These are phyloP conservation scores for Arion vulgaris DNA, from an alignment of 1,140 invertebrate species.

Conservation along the genomic window DNA sequence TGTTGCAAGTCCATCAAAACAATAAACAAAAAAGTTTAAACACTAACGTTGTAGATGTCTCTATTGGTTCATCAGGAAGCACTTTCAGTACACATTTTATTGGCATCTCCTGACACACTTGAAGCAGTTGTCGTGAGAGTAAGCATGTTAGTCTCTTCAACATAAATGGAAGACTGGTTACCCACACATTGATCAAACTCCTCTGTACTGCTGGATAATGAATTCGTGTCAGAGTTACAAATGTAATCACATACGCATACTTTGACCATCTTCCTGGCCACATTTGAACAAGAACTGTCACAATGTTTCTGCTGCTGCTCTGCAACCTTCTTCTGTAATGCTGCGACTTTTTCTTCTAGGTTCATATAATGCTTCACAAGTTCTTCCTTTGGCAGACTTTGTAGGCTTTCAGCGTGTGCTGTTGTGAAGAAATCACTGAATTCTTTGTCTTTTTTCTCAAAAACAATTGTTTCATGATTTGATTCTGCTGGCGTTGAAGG, in stretches of 20 bases:
- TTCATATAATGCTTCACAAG: conserved; percentile 41
- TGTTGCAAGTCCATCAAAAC: neutral
- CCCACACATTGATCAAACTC: conserved; percentile 9
- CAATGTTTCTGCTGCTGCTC: conserved; percentile 23
- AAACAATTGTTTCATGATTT: neutral
- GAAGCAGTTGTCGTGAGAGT: neutral
- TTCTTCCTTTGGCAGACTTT: conserved; percentile 38
- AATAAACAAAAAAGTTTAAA: neutral
- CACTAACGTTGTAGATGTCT: neutral
- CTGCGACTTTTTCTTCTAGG: conserved; percentile 33
- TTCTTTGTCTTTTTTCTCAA: conserved; percentile 32
- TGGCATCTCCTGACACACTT: neutral
- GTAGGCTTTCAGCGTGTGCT: conserved; percentile 30
- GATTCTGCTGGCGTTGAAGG: conserved; percentile 13
- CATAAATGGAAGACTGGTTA: conserved; percentile 1
- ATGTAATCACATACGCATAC: conserved; percentile 13
- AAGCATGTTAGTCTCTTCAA: neutral
- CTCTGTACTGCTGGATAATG: conserved; percentile 24
- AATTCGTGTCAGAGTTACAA: conserved; percentile 28
- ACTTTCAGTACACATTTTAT: neutral
- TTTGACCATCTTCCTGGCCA: neutral
- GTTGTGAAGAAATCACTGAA: conserved; percentile 33
- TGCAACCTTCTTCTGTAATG: conserved; percentile 31
- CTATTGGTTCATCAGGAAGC: neutral
- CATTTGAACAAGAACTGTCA: neutral